Base-by-base conservation (phyloP, 2,797 vertebrate genomes). In the Myripristis jacobus region DNA sequence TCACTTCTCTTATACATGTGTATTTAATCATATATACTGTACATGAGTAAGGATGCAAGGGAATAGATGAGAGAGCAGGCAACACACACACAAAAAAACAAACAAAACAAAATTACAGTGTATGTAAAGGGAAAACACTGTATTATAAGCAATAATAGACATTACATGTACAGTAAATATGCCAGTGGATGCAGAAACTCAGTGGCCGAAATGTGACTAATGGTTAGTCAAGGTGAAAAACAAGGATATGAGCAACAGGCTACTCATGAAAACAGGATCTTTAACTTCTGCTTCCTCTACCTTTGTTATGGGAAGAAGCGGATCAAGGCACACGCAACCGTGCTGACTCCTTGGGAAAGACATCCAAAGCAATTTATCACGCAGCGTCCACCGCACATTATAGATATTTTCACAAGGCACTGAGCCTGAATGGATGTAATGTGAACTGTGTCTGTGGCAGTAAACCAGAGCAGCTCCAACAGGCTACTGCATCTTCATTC, bases 281-380 rank as follows among this genome's bases (percentile, higher is more conserved):
- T 11, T 62, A 73, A 73, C 58, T 77, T 73, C 36, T 77, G 76
- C 73, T 85, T 70, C 69, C 47, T 66, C 31, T 58, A 54, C 58
- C 61, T 56, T 53, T 41, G 62, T 67, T 70, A 81, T 85, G 78
- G 63, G 27, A 75, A 77, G 74, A 80, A 75, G 61, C 53, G 50
- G 65, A 31, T 83, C 60, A 76, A 51, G 66, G 66, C 82, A 59
- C 59, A 74, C 70, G 75, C 60, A 83, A 56, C 41, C 70, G 60
- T 75, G 62, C 64, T 82, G 84, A 85, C 63, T 90, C 84, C 80
- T 27, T 77, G 59, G 22, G 53, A 86, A 74, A 80, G 41, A 59
- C 29, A 56, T 22, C 27, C 66, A 73, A 31, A 41, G 10, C 52
- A 27, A 51, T 79, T 53, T 44, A 44, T 66, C 25, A 25, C 15